These are phyloP conservation scores for Coregonus suidteri DNA, from an alignment of 2,797 vertebrate genomes.

Conservation along the genomic window DNA sequence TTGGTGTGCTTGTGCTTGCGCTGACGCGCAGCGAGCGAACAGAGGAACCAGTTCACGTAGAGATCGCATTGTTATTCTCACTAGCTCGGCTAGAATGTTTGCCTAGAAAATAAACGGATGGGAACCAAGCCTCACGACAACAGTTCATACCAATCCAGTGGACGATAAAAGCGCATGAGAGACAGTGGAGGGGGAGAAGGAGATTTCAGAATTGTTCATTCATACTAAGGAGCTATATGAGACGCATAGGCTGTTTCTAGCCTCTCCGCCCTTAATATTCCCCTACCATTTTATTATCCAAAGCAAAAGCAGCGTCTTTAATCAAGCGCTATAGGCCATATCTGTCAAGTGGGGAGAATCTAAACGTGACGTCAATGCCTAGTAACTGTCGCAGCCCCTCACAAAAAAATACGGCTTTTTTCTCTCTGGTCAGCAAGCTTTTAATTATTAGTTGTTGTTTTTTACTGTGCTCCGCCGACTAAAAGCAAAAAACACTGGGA, in stretches of 20 bases:
- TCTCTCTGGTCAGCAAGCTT: slow-evolving; percentile 76
- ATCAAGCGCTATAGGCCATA: slow-evolving; percentile 83
- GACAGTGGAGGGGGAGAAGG: slow-evolving; percentile 14
- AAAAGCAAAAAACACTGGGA: slow-evolving; percentile 39
- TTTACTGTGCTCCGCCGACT: slow-evolving; percentile 52
- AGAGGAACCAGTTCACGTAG: slow-evolving; percentile 72
- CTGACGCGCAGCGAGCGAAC: slow-evolving; percentile 63
- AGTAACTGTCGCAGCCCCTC: slow-evolving; percentile 96
- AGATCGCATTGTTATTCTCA: slow-evolving; percentile 77
- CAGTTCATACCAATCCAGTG: slow-evolving; percentile 64
- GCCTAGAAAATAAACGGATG: slow-evolving; percentile 80
- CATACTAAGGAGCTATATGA: slow-evolving; percentile 17
- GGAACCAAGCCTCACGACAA: slow-evolving; percentile 76
- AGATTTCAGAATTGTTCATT: slow-evolving; percentile 17
- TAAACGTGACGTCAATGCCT: slow-evolving; percentile 99
- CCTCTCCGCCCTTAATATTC: slow-evolving; percentile 38
- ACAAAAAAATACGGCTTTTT: slow-evolving; percentile 66
- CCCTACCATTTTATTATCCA: slow-evolving; percentile 37
- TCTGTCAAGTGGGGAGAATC: slow-evolving; percentile 93
- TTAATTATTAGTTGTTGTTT: slow-evolving; percentile 75
- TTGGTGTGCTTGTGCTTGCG: slow-evolving; percentile 66
- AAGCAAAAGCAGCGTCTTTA: slow-evolving; percentile 77
- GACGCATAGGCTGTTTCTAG: slow-evolving; percentile 3
- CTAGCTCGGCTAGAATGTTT: slow-evolving; percentile 77
- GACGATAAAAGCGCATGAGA: slow-evolving; percentile 18